A percentile compares a stretch with the other conserved stretches of the same genome.
These are phyloP conservation scores for Seladonia tumulorum DNA, from an alignment of 2,888 invertebrate species.

Conservation along the genomic window DNA sequence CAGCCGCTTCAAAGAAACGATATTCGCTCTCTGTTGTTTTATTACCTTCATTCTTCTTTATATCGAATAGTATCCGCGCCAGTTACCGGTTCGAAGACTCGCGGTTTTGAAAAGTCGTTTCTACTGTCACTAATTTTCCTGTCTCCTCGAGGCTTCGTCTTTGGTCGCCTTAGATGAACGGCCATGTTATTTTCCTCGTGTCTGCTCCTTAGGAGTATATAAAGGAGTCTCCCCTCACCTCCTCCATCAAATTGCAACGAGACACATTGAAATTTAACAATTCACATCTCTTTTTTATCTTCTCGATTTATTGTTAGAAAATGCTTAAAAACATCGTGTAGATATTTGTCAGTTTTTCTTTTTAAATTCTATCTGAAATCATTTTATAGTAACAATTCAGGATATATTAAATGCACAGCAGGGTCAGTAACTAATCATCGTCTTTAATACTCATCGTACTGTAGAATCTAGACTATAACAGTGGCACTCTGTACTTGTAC, in stretches of 20 bases:
- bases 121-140: conserved; percentile 64
- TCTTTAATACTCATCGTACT: conserved; percentile 30
- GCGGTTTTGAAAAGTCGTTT: conserved; percentile 36
- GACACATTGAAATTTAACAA: neutral
- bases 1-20: neutral
- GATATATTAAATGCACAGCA: neutral
- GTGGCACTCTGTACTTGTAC: conserved; percentile 26
- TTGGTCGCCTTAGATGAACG: conserved; percentile 14
- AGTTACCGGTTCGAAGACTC: conserved; percentile 49
- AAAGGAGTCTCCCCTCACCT: neutral
- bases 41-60: conserved; percentile 50
- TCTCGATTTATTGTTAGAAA: neutral
- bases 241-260: neutral
- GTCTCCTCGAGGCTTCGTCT: conserved; percentile 29
- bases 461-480: conserved; percentile 26
- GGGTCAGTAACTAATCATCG: conserved; percentile 26
- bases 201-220: neutral
- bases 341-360: neutral
- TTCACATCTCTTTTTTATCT: neutral
- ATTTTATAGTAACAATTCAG: neutral
- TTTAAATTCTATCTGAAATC: neutral
- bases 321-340: neutral
- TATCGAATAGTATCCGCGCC: conserved; percentile 45
- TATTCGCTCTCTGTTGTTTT: conserved; percentile 31
- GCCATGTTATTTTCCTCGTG: conserved; percentile 10